Percentiles rank a stretch among this genome's conserved stretches.
Evolutionary conservation across 2,797 vertebrate genomes (phyloP).

Genomic region (Saxicola maurus): DNA sequence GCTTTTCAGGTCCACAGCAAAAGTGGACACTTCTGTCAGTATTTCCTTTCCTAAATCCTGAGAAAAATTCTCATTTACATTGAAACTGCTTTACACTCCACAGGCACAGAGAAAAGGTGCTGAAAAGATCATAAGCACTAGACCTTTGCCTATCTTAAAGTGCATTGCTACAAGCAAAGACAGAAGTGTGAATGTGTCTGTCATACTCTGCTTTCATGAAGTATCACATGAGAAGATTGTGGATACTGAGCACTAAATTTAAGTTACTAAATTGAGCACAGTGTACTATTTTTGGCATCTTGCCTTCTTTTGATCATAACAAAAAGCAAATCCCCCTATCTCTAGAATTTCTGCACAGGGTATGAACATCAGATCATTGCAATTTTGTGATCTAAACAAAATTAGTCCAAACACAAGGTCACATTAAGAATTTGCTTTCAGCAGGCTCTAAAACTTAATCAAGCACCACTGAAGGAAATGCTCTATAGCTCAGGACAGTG

Average conservation of each 20-base stretch:
- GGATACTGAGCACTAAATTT: neutral
- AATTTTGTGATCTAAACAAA: neutral
- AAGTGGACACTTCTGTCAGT: neutral
- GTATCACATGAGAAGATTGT: neutral
- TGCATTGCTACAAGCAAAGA: neutral
- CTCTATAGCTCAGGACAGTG: neutral
- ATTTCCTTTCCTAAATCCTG: neutral
- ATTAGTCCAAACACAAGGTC: neutral
- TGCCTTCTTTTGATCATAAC: neutral
- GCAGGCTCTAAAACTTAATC: neutral
- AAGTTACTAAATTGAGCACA: neutral
- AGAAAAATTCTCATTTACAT: neutral
- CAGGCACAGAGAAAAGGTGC: neutral
- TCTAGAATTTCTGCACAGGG: neutral
- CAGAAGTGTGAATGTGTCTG: neutral
- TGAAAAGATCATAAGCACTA: neutral
- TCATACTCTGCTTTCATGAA: neutral
- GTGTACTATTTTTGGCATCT: neutral
- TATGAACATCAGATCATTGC: neutral
- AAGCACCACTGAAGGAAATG: neutral
- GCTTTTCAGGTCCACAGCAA: neutral
- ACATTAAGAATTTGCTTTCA: neutral
- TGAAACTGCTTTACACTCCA: neutral
- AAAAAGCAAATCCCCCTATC: neutral
- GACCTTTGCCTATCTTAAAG: neutral